phyloP scores from a whole-genome alignment of 2,797 vertebrate genomes.

The Acanthopagrus latus region DNA sequence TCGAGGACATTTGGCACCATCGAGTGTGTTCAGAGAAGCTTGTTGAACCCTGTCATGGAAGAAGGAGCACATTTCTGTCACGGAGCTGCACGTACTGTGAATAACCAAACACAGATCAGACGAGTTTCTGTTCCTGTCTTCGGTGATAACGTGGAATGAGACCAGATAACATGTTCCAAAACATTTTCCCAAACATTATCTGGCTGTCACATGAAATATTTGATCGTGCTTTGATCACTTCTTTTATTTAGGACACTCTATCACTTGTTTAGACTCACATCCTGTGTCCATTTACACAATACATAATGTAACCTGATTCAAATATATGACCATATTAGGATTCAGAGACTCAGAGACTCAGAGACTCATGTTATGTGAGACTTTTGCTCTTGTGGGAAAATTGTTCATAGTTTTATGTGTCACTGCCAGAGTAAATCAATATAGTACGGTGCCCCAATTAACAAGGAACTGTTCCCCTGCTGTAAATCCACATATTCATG shows the following conservation, averaged over 20 bases:
- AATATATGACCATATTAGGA: constrained; percentile 60
- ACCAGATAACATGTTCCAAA: constrained; percentile 48
- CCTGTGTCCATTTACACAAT: constrained; percentile 36
- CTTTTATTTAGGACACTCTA: constrained; percentile 27
- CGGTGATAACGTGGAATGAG: constrained; percentile 26
- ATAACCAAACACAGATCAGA: constrained; percentile 31
- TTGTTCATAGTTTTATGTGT: constrained; percentile 55
- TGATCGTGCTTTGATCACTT: constrained; percentile 35
- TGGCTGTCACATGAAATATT: constrained; percentile 30
- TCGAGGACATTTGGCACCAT: background rate
- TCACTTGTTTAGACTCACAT: constrained; percentile 46
- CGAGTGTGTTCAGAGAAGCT: constrained; percentile 12
- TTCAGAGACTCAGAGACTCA: constrained; percentile 17
- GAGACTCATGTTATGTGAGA: constrained; percentile 52
- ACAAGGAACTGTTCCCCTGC: constrained; percentile 29
- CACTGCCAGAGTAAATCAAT: constrained; percentile 65
- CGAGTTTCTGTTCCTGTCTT: background rate
- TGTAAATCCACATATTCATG: constrained; percentile 13
- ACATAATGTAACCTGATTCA: constrained; percentile 8
- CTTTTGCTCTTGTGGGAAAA: constrained; percentile 65
- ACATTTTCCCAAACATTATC: constrained; percentile 46
- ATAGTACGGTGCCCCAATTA: constrained; percentile 43
- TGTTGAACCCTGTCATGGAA: constrained; percentile 11
- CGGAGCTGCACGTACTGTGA: background rate
- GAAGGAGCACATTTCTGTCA: constrained; percentile 25